Evolutionary conservation across 2,797 vertebrate genomes (phyloP).

Genomic region (Sylvilagus floridanus): DNA sequence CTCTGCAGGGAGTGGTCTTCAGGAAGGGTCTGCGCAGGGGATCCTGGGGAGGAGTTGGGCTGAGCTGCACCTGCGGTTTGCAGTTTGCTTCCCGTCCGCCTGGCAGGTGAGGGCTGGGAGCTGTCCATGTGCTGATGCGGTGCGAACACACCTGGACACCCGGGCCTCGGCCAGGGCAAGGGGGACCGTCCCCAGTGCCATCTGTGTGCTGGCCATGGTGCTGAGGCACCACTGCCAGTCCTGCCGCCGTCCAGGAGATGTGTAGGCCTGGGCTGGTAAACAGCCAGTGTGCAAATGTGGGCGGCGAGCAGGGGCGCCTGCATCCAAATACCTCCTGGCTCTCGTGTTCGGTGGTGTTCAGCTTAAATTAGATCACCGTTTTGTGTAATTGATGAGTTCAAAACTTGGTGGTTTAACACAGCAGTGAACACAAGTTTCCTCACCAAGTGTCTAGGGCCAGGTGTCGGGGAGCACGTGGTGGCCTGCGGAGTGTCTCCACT

Average conservation of each 20-base stretch:
- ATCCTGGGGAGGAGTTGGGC: rapidly evolving
- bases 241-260: not conserved
- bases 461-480: not conserved
- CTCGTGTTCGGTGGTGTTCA: not conserved
- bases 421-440: not conserved
- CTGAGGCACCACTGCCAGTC: too few species aligned
- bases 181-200: not conserved
- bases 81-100: not conserved
- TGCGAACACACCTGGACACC: rapidly evolving
- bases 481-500: not conserved
- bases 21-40: not conserved
- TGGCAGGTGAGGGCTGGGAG: not conserved
- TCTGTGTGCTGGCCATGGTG: not conserved
- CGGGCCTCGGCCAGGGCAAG: not conserved
- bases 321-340: too few species aligned
- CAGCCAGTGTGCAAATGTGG: not conserved
- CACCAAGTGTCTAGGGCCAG: not conserved
- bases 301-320: not conserved
- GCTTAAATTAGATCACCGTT: not conserved
- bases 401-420: not conserved
- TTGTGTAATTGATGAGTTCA: not conserved
- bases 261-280: not conserved
- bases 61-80: not conserved
- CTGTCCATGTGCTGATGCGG: not conserved
- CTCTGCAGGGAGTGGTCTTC: not conserved